Conservation (phyloP, 1,140 invertebrate genomes). For the Brevipalpus yothersi region DNA sequence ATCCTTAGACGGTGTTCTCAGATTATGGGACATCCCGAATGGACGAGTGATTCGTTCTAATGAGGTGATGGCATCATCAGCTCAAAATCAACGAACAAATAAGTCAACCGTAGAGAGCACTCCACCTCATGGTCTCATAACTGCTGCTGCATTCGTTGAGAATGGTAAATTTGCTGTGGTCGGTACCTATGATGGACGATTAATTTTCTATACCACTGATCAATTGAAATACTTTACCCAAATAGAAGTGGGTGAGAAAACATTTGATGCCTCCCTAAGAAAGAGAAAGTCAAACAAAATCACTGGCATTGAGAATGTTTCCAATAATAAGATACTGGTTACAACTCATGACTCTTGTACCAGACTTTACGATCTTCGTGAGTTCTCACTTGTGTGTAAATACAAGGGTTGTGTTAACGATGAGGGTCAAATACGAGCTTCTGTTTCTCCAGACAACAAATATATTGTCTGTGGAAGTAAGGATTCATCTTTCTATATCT, state of each 20-base stretch:
- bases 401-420: constrained; percentile 83
- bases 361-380: constrained; percentile 80
- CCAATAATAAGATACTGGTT: constrained; percentile 40
- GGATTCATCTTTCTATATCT: constrained; percentile 91
- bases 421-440: constrained; percentile 85
- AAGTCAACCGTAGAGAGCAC: constrained; percentile 6
- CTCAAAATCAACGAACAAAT: background rate
- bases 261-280: too few relatives aligned
- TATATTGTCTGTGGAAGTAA: constrained; percentile 94
- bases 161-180: constrained; percentile 27
- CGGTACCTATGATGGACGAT: constrained; percentile 28
- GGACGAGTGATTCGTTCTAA: constrained; percentile 29
- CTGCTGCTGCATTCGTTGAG: constrained; percentile 27
- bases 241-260: constrained; percentile 7
- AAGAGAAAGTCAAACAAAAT: constrained; percentile 4
- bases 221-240: constrained; percentile 12
- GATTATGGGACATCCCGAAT: constrained; percentile 31
- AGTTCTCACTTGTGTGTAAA: constrained; percentile 85
- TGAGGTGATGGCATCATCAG: constrained; percentile 18
- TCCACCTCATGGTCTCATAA: constrained; percentile 22
- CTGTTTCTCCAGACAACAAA: constrained; percentile 80
- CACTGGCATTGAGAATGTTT: constrained; percentile 11
- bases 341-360: constrained; percentile 96
- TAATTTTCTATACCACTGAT: constrained; percentile 28
- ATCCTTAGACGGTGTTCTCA: constrained; percentile 27